Base-by-base conservation (phyloP, 2,888 invertebrate genomes). In the Ornithoptera priamus region DNA sequence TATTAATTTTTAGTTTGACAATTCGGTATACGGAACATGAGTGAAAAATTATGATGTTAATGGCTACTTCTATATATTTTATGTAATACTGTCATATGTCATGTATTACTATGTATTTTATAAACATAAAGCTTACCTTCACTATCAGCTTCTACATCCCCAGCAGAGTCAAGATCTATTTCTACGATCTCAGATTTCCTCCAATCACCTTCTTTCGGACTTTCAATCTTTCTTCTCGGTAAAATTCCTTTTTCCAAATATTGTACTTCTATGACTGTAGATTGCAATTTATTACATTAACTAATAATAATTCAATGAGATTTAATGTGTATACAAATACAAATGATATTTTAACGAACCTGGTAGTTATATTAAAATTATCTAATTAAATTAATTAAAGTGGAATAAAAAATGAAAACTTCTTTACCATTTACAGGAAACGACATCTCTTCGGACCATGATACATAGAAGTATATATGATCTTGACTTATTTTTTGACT, bases 361-460 rank as follows among this genome's bases (percentile, higher is more conserved):
- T 42, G 7, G 42, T 1, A 42, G 2, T 42, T 42, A 42, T 42
- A 42, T 42, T 12, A 42, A 30, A 30, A 30, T 30, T 2, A 30
- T 5, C 30, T 30, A 30, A 2, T 30, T 30, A 30, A 30, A 30
- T 30, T 3, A 30, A 5, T 30, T 30, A 30, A 30, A 30, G 30
- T 30, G 30, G 30, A 30, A 46, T 46, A 15, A 5, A 8, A 46
- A 46, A 46, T 46, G 46, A 46, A 46, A 10, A 46, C 46, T 15
- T 46, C 12, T 12, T 22, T 77, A 88, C 89, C 79, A 68, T 78
- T 76, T 1, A 89, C 76, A 22, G 85, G 86, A 70, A 85, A 88
- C 10, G 74, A 65, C 59, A 82, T 71, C 56, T 79, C 80, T 0
- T 78, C 77, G 10, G 75, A 68, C 87, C 87, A 89, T 4, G 76